Evolutionary conservation across 2,797 vertebrate species (phyloP), one percentile per base, ranked within the genome.

Genomic region (Adelosebastes latens): DNA sequence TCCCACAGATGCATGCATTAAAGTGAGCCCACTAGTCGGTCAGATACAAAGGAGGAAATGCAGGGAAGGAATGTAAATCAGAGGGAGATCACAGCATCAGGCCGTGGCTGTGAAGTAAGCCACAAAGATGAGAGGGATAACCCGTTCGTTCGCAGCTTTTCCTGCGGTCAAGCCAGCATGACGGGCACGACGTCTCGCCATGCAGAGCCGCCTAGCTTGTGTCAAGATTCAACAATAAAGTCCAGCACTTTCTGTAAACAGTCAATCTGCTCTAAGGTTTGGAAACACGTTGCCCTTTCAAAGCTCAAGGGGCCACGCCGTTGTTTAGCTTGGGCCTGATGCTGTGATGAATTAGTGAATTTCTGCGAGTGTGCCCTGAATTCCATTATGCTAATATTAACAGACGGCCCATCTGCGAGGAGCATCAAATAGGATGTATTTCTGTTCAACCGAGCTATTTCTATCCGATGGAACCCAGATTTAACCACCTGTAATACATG

Each of bases 301-400:
- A 83, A 88, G 83, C 90, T 90, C 89, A 79, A 86, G 90, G 87
- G 87, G 92, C 81, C 86, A 71, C 71, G 72, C 77, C 59, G 85
- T 86, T 93, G 89, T 94, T 93, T 93, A 87, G 72, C 86, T 82
- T 83, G 85, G 46, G 88, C 78, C 77, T 34, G 77, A 87, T 75
- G 93, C 81, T 90, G 89, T 69, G 85, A 91, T 91, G 91, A 93
- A 94, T 94, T 91, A 86, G 88, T 83, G 84, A 90, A 89, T 92
- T 89, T 94, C 81, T 91, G 70, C 29, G 75, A 75, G 83, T 89
- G 91, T 93, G 90, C 77, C 78, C 72, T 80, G 92, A 91, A 93
- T 94, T 70, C 53, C 76, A 92, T 93, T 93, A 92, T 85, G 90
- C 79, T 87, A 89, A 92, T 93, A 63, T 58, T 76, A 88, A 76